Base-by-base conservation (phyloP, 37 sponge, comb jelly and placozoan species). In the Aphrocallistes beatrix region DNA sequence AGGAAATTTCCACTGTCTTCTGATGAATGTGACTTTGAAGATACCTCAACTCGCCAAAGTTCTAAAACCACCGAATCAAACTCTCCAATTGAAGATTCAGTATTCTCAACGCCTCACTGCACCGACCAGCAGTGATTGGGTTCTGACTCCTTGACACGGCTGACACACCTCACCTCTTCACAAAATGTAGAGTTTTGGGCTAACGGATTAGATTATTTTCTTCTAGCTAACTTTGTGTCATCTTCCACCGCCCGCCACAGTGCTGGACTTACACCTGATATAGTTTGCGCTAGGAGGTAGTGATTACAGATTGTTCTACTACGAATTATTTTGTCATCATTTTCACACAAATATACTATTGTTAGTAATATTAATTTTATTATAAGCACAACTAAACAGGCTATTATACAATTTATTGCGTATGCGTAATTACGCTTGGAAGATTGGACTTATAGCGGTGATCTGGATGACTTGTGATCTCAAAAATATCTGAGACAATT, bases 251-350 rank as follows among this genome's bases (percentile, higher is more conserved):
- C 32, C 75, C n/a, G 3, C n/a, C 8, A 1, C 21, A 19, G 75
- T 60, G 75, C 75, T 60, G 75, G 75, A 60, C 75, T 60, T 6
- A 60, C 75, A 42, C 75, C n/a, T 60, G 28, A 6, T 60, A 60
- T 60, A 60, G 75, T 60, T 60, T 60, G 75, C 6, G 75, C 75
- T 60, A 60, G 75, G 75, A 60, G 75, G 75, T 60, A 60, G 75
- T 60, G 75, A 60, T 60, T 60, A 13, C 75, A 60, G 75, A 60
- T 19, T 60, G 75, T 60, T 60, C 75, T 60, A 60, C 75, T 60
- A 25, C 75, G 75, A 60, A 25, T 60, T 25, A 60, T 60, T 60
- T 60, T 60, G 75, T 60, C 75, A 60, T 60, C 75, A 60, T 60
- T 60, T 60, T 60, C 75, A 60, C 75, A 60, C n/a, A 60, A 60